Conservation (phyloP, 2,888 invertebrate genomes). For the Phytoseiulus persimilis region DNA sequence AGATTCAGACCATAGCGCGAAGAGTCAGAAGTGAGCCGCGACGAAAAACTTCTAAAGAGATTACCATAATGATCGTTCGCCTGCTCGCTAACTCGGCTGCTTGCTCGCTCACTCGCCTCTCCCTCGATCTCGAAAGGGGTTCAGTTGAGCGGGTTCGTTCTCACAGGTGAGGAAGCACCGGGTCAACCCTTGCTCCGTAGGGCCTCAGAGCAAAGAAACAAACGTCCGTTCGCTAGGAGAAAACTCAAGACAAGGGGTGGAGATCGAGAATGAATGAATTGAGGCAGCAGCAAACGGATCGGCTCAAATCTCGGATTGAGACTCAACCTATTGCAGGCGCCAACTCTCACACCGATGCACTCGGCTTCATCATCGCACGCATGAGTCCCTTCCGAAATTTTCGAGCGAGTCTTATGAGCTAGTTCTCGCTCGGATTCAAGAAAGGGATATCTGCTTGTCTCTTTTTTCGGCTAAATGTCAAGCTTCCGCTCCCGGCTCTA, state of each 20-base stretch:
- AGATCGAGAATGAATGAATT: neutral
- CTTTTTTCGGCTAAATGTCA: too few species aligned
- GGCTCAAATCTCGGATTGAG: neutral
- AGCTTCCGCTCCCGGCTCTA: too few species aligned
- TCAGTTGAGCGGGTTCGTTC: neutral
- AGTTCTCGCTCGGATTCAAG: too few species aligned
- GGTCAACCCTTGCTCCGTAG: neutral
- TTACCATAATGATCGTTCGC: slow-evolving; percentile 31
- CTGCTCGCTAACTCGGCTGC: neutral
- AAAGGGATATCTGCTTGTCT: too few species aligned
- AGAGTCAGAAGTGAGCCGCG: neutral
- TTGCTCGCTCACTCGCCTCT: neutral
- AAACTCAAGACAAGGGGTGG: neutral
- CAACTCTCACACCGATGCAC: neutral
- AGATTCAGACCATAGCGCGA: neutral
- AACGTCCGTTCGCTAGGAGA: neutral
- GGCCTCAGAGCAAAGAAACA: slow-evolving; percentile 5
- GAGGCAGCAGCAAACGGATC: neutral
- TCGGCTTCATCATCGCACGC: neutral
- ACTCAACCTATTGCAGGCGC: neutral
- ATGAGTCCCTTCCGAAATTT: too few species aligned
- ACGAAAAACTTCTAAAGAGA: slow-evolving; percentile 32
- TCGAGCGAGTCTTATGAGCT: too few species aligned
- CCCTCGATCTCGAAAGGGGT: neutral
- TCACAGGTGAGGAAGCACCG: slow-evolving; percentile 5